These are phyloP conservation scores for Drosophila dunni DNA, from an alignment of 1,140 invertebrate genomes.

Conservation along the genomic window DNA sequence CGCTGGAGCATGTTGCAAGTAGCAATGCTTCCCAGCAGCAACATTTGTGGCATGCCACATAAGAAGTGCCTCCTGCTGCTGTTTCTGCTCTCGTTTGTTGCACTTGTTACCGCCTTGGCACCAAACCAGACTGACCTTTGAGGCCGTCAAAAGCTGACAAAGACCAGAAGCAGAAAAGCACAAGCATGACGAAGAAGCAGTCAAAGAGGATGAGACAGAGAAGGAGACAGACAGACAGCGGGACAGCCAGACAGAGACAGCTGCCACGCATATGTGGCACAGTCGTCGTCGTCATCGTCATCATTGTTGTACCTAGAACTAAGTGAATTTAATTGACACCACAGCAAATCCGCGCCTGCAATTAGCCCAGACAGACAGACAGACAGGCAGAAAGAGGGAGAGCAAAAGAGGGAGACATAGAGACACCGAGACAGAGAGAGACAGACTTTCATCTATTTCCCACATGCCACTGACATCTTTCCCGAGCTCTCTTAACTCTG, in stretches of 20 bases:
- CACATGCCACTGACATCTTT: slow-evolving; percentile 68
- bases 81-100: slow-evolving; percentile 13
- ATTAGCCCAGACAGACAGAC: slow-evolving; percentile 53
- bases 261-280: slow-evolving; percentile 60
- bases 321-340: slow-evolving; percentile 80
- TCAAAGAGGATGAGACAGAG: slow-evolving; percentile 9
- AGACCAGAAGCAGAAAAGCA: slow-evolving; percentile 27
- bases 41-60: slow-evolving; percentile 68
- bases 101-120: slow-evolving; percentile 52
- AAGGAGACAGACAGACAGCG: background rate
- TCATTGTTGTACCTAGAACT: slow-evolving; percentile 56
- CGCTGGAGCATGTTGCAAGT: slow-evolving; percentile 17
- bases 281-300: slow-evolving; percentile 38
- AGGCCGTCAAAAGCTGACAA: slow-evolving; percentile 41
- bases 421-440: background rate
- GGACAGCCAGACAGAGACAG: slow-evolving; percentile 29
- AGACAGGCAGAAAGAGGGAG: slow-evolving; percentile 16
- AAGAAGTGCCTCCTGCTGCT: slow-evolving; percentile 38
- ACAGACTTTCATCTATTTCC: slow-evolving; percentile 50
- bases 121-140: slow-evolving; percentile 53
- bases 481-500: slow-evolving; percentile 24
- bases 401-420: slow-evolving; percentile 26
- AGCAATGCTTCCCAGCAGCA: slow-evolving; percentile 41
- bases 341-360: slow-evolving; percentile 72
- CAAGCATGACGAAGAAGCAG: background rate